Percentiles rank a stretch among this genome's conserved stretches.
These are phyloP conservation scores for Drosophila engyochracea DNA, from an alignment of 2,888 invertebrate species.

Conservation along the genomic window DNA sequence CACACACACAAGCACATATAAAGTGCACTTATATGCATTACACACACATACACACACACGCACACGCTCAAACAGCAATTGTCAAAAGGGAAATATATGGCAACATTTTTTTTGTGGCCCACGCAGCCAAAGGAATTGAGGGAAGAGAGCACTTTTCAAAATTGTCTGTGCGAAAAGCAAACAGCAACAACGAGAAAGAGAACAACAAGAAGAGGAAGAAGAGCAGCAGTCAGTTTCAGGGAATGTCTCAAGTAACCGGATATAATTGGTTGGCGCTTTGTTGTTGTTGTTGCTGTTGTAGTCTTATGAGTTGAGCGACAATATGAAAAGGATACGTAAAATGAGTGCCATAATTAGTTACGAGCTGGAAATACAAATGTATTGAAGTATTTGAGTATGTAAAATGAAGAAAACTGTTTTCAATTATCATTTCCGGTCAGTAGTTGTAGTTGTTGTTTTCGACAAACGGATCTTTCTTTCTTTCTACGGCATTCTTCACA, in stretches of 20 bases:
- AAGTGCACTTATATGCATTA: slow-evolving; percentile 20
- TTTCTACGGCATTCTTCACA: slow-evolving; percentile 20
- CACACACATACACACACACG: slow-evolving; percentile 3
- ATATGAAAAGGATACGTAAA: slow-evolving; percentile 72
- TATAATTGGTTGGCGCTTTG: slow-evolving; percentile 68
- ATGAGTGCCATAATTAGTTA: slow-evolving; percentile 78
- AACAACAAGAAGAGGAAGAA: slow-evolving; percentile 12
- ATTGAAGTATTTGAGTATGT: slow-evolving; percentile 13
- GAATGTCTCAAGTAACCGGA: slow-evolving; percentile 71
- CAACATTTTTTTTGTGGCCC: slow-evolving; percentile 31
- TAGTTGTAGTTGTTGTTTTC: slow-evolving; percentile 24
- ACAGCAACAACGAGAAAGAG: slow-evolving; percentile 21
- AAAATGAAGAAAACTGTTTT: slow-evolving; percentile 70
- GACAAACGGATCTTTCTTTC: slow-evolving; percentile 23
- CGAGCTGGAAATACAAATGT: slow-evolving; percentile 44
- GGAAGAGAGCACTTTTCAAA: slow-evolving; percentile 31
- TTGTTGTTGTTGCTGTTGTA: slow-evolving; percentile 7
- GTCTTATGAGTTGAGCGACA: slow-evolving; percentile 43
- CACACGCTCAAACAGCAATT: slow-evolving; percentile 4
- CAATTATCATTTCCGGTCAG: slow-evolving; percentile 78
- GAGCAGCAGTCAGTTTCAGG: slow-evolving; percentile 22
- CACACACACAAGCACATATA: not conserved
- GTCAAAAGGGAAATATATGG: slow-evolving; percentile 21
- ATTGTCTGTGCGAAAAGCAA: slow-evolving; percentile 36
- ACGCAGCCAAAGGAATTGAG: slow-evolving; percentile 35